Evolutionary conservation across 2,113 vertebrate genomes (phyloP).

Genomic region (Anolis sagrei): DNA sequence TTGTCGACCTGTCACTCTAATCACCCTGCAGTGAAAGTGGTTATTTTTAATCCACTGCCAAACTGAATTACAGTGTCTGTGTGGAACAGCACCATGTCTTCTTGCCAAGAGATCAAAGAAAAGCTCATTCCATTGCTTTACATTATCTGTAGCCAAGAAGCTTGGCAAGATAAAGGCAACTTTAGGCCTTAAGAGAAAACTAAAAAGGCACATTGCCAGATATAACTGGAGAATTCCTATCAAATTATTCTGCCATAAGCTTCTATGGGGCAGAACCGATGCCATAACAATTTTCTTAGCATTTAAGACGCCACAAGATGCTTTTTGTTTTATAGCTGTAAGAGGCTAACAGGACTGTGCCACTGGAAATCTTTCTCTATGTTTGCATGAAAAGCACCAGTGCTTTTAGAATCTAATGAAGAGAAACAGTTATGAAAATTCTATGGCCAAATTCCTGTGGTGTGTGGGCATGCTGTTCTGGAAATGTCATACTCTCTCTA

Average conservation of each 20-base stretch:
- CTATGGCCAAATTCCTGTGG: slow-evolving; percentile 38
- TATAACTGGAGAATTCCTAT: too few relatives aligned
- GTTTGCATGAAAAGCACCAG: slow-evolving; percentile 48
- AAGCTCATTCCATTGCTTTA: too few relatives aligned
- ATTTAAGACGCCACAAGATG: background rate
- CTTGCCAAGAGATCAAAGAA: too few relatives aligned
- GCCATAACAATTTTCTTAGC: background rate
- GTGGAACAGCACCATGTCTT: too few relatives aligned
- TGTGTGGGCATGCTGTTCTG: slow-evolving; percentile 36
- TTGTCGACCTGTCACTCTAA: too few relatives aligned
- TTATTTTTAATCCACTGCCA: too few relatives aligned
- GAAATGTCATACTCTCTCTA: slow-evolving; percentile 35
- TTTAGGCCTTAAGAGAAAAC: background rate
- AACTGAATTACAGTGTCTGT: too few relatives aligned
- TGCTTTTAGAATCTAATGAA: slow-evolving; percentile 6
- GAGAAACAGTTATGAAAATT: slow-evolving; percentile 34
- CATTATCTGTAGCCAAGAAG: too few relatives aligned
- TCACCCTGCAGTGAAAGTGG: too few relatives aligned
- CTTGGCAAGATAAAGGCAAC: background rate
- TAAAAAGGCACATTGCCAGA: background rate
- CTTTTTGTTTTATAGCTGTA: background rate
- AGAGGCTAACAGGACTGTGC: background rate
- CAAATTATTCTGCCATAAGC: background rate
- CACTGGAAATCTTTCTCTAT: slow-evolving; percentile 7
- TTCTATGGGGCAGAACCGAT: background rate